Conservation (phyloP, 1,140 invertebrate species). For the Nymphalis io region DNA sequence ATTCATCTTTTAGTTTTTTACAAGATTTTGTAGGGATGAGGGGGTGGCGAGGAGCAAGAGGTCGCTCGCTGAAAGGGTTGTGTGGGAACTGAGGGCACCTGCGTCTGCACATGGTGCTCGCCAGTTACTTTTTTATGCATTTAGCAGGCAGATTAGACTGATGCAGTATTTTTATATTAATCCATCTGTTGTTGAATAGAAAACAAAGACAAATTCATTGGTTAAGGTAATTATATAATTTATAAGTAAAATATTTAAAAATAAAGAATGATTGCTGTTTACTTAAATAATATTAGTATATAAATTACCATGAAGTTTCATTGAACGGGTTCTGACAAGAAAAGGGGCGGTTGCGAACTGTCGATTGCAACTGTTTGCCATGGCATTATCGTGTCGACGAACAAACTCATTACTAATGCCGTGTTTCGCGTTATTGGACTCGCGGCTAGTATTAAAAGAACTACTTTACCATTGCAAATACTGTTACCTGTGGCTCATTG, state of each 20-base stretch:
- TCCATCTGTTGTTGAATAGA: constrained; percentile 46
- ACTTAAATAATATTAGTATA: background rate
- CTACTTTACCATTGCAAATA: constrained; percentile 32
- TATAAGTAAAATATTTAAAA: background rate
- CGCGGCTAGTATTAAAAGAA: constrained; percentile 45
- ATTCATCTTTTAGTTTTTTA: constrained; percentile 55
- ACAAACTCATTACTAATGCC: constrained; percentile 62
- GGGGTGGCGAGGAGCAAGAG: constrained; percentile 55
- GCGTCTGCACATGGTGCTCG: constrained; percentile 78
- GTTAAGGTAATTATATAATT: background rate
- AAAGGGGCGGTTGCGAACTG: constrained; percentile 63
- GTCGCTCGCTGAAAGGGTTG: constrained; percentile 75
- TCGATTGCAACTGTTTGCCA: constrained; percentile 72
- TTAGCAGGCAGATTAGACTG: constrained; percentile 72
- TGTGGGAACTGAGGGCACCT: constrained; percentile 79
- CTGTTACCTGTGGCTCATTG: constrained; percentile 24
- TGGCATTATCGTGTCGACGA: constrained; percentile 72
- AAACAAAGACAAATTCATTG: background rate
- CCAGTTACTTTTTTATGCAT: constrained; percentile 74
- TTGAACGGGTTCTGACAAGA: constrained; percentile 40
- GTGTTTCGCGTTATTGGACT: constrained; percentile 57
- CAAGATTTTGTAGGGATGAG: constrained; percentile 51
- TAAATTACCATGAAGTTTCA: constrained; percentile 20
- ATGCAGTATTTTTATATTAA: constrained; percentile 71
- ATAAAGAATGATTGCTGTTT: background rate